Evolutionary conservation across 1,140 invertebrate species (phyloP), one percentile per base, ranked within the genome.

Genomic region (Leptinotarsa lineolata): DNA sequence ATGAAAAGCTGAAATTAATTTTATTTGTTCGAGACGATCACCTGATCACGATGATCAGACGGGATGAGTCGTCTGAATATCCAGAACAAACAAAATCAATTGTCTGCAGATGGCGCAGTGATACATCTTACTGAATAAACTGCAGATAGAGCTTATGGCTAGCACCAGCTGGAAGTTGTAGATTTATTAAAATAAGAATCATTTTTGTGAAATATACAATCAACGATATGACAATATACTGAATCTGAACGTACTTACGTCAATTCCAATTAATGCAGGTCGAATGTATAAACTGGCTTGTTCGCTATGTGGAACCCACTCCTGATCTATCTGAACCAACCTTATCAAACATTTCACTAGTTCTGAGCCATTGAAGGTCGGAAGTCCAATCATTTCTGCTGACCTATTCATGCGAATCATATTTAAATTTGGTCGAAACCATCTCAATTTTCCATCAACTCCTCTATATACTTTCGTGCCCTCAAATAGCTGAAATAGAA

Each of bases 391-490:
- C 81, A 96, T 88, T 72, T 90, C 81, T 4, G 98, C 96, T 15
- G 96, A 93, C 60, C 86, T 81, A 78, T 95, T 92, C 95, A 99
- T 95, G 76, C 98, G 88, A 72, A 91, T 88, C 94, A 99, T 97
- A 84, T 99, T 99, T 80, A 97, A 86, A 58, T 98, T 92, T 4
- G 98, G 97, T 69, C 98, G 90, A 85, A 99, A 99, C 75, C 99
- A 85, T 77, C 97, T 88, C 69, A 99, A 95, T 87, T 93, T 94
- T 64, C 94, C 94, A 86, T 99, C 97, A 5, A 90, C 87, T n/a
- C 97, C 96, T 81, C 96, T 89, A 83, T 96, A 99, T 0, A 97
- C 97, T 87, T 99, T 99, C 91, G 99, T 91, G 63, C 98, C 98
- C 91, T 99, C 98, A 83, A 99, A 99, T 71, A 99, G 86, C 96